phyloP scores from a whole-genome alignment of 1,140 invertebrate genomes.

The Thrips palmi region DNA sequence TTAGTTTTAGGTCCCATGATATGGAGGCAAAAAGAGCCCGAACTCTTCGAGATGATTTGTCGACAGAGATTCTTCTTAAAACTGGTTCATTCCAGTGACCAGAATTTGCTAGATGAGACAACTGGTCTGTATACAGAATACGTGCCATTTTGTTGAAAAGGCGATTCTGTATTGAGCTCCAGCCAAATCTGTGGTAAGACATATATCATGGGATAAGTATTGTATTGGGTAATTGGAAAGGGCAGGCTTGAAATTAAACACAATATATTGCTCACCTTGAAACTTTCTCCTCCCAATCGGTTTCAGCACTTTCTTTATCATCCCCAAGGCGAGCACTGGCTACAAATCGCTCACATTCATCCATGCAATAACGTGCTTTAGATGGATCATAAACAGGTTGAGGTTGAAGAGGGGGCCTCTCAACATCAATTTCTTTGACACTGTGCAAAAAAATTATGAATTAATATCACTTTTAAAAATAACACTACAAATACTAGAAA shows the following conservation, averaged over 20 bases:
- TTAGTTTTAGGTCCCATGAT: conserved; percentile 46
- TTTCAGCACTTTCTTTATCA: conserved; percentile 31
- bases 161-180: conserved; percentile 41
- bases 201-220: conserved; percentile 1
- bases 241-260: neutral
- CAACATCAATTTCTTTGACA: conserved; percentile 31
- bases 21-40: conserved; percentile 43
- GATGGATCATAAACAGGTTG: conserved; percentile 37
- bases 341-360: conserved; percentile 48
- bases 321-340: conserved; percentile 36
- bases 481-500: too few relatives aligned
- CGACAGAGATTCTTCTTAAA: conserved; percentile 41
- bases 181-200: conserved; percentile 35
- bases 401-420: conserved; percentile 15
- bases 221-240: neutral
- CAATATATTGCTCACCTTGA: conserved; percentile 28
- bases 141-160: conserved; percentile 46
- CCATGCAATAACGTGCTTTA: conserved; percentile 43
- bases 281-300: conserved; percentile 50
- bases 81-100: conserved; percentile 41
- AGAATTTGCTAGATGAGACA: conserved; percentile 40
- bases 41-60: conserved; percentile 48
- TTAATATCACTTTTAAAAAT: too few relatives aligned
- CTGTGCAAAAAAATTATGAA: too few relatives aligned
- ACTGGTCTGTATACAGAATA: conserved; percentile 48